Conservation (phyloP, 2,113 vertebrate genomes). For the Cyphomyrus plagiostoma region DNA sequence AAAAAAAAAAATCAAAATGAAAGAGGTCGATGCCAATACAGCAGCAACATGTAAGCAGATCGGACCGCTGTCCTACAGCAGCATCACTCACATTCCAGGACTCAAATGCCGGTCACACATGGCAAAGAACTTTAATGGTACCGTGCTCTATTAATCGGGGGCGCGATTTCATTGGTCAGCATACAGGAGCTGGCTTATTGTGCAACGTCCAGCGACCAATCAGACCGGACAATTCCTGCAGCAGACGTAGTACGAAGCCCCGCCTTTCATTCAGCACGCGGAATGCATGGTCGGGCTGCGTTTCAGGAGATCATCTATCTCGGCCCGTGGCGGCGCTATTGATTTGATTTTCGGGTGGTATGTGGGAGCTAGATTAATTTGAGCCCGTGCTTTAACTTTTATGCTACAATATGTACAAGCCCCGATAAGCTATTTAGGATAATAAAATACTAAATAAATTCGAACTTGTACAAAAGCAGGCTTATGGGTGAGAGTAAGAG, state of each 20-base stretch:
- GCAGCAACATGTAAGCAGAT: constrained; percentile 39
- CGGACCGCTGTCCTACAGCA: fast-evolving
- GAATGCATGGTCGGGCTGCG: not conserved
- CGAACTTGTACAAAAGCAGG: not conserved
- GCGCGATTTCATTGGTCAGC: constrained; percentile 30
- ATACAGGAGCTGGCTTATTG: not conserved
- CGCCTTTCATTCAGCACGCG: not conserved
- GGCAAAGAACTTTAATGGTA: constrained; percentile 22
- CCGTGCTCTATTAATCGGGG: not conserved
- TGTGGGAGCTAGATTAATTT: not conserved
- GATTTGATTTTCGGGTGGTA: not conserved
- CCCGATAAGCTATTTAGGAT: not conserved
- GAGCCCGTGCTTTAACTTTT: not conserved
- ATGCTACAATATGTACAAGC: not conserved
- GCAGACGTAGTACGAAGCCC: not conserved
- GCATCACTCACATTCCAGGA: constrained; percentile 54
- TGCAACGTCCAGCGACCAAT: not conserved
- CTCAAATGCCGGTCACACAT: constrained; percentile 32
- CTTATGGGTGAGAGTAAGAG: not conserved
- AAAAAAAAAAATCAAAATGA: not conserved
- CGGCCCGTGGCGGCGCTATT: not conserved
- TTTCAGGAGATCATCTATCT: not conserved
- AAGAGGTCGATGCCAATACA: constrained; percentile 49
- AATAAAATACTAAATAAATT: not conserved
- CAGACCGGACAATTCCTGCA: not conserved